These are phyloP conservation scores for Episyrphus balteatus DNA, from an alignment of 1,140 invertebrate species.

Conservation along the genomic window DNA sequence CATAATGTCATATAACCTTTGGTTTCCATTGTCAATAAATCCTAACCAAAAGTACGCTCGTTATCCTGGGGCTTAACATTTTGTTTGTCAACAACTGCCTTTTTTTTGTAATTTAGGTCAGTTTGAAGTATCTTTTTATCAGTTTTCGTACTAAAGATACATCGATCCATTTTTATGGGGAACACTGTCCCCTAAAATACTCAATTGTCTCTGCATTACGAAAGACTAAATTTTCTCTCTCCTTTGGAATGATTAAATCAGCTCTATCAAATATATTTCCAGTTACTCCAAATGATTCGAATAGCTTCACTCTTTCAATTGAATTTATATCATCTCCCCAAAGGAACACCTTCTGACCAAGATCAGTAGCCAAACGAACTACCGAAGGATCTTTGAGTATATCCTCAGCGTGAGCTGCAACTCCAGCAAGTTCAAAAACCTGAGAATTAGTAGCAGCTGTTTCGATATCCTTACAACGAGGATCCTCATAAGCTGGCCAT, in stretches of 20 bases:
- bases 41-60: too few relatives aligned
- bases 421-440: conserved; percentile 67
- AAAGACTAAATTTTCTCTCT: conserved; percentile 1
- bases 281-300: conserved; percentile 75
- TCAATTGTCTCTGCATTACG: too few relatives aligned
- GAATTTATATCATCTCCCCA: conserved; percentile 92
- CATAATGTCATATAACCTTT: too few relatives aligned
- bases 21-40: too few relatives aligned
- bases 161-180: too few relatives aligned
- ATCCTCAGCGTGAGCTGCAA: conserved; percentile 82
- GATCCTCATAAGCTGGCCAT: conserved; percentile 74
- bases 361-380: conserved; percentile 58
- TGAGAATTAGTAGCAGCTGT: conserved; percentile 72
- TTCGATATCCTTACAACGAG: conserved; percentile 62
- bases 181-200: too few relatives aligned
- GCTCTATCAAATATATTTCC: conserved; percentile 89
- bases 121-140: too few relatives aligned
- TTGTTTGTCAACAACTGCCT: too few relatives aligned
- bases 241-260: conserved; percentile 36
- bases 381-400: conserved; percentile 63
- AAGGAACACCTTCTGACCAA: conserved; percentile 75
- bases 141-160: too few relatives aligned
- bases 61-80: too few relatives aligned
- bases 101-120: too few relatives aligned
- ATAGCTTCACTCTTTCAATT: conserved; percentile 63